Evolutionary conservation across 2,797 vertebrate species (phyloP), one percentile per base, ranked within the genome.

Genomic region (Hydrocynus forskahlii): DNA sequence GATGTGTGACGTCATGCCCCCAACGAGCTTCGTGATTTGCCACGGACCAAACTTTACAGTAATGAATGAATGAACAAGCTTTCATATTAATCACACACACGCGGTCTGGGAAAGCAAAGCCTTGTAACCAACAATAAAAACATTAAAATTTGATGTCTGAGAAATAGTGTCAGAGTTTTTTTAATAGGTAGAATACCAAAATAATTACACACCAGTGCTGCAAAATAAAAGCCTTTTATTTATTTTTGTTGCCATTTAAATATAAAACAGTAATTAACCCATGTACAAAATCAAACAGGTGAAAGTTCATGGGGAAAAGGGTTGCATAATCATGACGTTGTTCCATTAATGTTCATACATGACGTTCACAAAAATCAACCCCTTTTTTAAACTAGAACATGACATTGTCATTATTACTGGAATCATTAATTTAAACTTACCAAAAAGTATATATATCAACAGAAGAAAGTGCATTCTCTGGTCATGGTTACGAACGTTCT

Each of bases 181-280:
- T 35, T 3, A 35, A 35, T 35, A 38, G 16, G 35, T 16, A 16
- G 62, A 16, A 64, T 17, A 17, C 16, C 63, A 40, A 2, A 10
- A 68, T 19, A 50, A 23, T 13, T 6, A 63, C 25, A 29, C 25
- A 16, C 10, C 25, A 76, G 25, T 84, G 80, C 76, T 85, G 88
- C 85, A 90, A 90, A 89, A 88, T 87, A 85, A 85, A 88, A 83
- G 85, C 79, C 38, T 87, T 92, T 89, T 87, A 81, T 94, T 94
- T 86, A 35, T 35, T 94, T 79, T 85, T 93, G 81, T 83, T 88
- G 83, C 86, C 91, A 92, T 86, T 92, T 83, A 89, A 91, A 90
- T 94, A 94, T 91, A 94, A 95, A 94, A 94, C 88, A 92, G 84
- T 76, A 92, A 92, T 81, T 91, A 90, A 92, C 85, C 89, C 90